Conservation (phyloP, 2,888 invertebrate species). For the Bellardia bayeri region DNA sequence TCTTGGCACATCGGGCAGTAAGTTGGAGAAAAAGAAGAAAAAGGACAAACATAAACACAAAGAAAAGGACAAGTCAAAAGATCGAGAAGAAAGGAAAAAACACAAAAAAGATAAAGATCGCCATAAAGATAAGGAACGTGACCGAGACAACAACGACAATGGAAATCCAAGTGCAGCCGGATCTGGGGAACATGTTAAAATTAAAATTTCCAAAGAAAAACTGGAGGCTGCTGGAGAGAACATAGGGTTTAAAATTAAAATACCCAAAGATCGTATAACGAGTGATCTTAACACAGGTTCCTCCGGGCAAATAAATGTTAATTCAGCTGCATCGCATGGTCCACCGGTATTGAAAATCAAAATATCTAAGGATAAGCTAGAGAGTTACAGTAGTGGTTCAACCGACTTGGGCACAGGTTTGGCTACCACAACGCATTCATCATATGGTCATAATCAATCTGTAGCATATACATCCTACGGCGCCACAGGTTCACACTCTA, state of each 20-base stretch:
- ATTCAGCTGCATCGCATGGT: constrained; percentile 39
- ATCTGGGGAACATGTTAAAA: constrained; percentile 83
- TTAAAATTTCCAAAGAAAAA: constrained; percentile 87
- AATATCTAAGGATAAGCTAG: constrained; percentile 90
- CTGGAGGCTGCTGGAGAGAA: constrained; percentile 79
- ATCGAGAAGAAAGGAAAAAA: constrained; percentile 88
- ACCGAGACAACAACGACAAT: constrained; percentile 72
- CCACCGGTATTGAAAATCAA: constrained; percentile 89
- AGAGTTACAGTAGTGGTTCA: constrained; percentile 83
- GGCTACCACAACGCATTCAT: constrained; percentile 36
- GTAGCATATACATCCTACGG: constrained; percentile 50
- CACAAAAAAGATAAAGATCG: constrained; percentile 88
- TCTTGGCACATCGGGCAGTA: constrained; percentile 69
- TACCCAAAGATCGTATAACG: constrained; percentile 90
- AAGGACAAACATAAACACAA: constrained; percentile 93
- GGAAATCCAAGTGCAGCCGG: constrained; percentile 15
- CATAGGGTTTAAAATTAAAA: constrained; percentile 90
- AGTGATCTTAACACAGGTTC: constrained; percentile 80
- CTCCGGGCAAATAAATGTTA: constrained; percentile 69
- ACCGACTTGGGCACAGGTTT: constrained; percentile 34
- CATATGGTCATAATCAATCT: constrained; percentile 51
- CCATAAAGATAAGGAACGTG: constrained; percentile 83
- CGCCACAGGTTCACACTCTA: constrained; percentile 53
- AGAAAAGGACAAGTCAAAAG: constrained; percentile 89
- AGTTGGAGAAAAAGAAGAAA: constrained; percentile 87